A percentile compares a stretch with the other conserved stretches of the same genome.
Conservation (phyloP, 2,888 invertebrate genomes). For the Taphrorychus bicolor region DNA sequence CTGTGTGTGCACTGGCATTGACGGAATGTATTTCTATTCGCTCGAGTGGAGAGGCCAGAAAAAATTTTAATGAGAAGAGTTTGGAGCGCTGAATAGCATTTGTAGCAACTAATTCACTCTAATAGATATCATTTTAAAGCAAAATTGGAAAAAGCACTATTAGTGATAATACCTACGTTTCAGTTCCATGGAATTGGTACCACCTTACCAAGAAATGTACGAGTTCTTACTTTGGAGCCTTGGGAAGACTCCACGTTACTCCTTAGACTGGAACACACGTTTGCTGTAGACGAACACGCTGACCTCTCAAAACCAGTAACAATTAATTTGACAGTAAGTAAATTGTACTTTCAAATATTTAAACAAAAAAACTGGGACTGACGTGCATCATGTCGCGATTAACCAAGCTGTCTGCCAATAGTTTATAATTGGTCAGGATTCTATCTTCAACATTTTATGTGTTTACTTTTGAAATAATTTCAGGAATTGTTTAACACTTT, state of each 20-base stretch:
- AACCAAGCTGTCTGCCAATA: no score
- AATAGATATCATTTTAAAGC: neutral
- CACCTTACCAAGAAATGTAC: constrained; percentile 64
- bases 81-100: no score
- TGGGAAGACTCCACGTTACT: constrained; percentile 63
- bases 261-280: constrained; percentile 67
- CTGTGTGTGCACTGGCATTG: no score
- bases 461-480: constrained; percentile 32
- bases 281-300: constrained; percentile 61
- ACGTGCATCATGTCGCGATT: no score
- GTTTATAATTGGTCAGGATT: no score
- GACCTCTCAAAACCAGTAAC: constrained; percentile 57
- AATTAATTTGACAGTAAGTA: constrained; percentile 60
- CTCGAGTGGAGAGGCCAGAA: no score
- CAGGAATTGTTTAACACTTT: constrained; percentile 67
- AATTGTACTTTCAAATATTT: neutral
- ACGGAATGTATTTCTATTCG: no score
- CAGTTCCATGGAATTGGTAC: constrained; percentile 42
- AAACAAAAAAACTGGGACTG: no score
- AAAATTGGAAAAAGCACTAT: no score
- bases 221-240: constrained; percentile 67
- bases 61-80: no score
- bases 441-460: neutral
- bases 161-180: no score
- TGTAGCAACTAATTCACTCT: no score